Evolutionary conservation across 2,888 invertebrate genomes (phyloP).

Genomic region (Minunthozetes semirufus): DNA sequence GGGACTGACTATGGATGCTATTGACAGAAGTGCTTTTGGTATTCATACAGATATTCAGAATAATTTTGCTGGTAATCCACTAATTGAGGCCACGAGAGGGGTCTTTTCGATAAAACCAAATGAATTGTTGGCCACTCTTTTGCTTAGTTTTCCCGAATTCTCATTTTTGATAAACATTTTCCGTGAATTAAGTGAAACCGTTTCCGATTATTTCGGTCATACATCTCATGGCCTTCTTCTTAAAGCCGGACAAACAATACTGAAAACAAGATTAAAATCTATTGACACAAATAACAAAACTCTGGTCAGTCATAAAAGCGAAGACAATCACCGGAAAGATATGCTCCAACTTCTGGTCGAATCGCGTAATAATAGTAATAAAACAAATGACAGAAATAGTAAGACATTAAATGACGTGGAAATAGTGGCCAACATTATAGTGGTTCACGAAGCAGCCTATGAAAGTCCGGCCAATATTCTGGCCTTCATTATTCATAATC

Average conservation of each 20-base stretch:
- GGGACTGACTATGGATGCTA: conserved; percentile 35
- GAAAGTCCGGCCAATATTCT: conserved; percentile 40
- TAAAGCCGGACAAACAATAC: not conserved
- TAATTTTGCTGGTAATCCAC: not conserved
- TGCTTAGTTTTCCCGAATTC: conserved; percentile 13
- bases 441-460: conserved; percentile 35
- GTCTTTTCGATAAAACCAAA: not conserved
- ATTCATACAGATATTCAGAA: conserved; percentile 33
- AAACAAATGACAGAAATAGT: not conserved
- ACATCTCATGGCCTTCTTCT: not conserved
- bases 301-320: too few relatives aligned
- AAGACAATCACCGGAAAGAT: not conserved
- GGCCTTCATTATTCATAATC: conserved; percentile 39
- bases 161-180: not conserved
- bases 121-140: not conserved
- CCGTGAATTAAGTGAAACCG: not conserved
- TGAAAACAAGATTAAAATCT: not conserved
- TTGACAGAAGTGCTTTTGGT: conserved; percentile 33
- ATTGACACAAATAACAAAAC: not conserved
- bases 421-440: conserved; percentile 29
- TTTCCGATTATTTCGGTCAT: not conserved
- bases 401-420: conserved; percentile 29
- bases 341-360: conserved; percentile 11
- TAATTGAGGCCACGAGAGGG: not conserved
- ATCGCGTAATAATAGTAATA: not conserved